Evolutionary conservation across 37 sponge, comb jelly and placozoan species (phyloP), one percentile per base, ranked within the genome.

Genomic region (Chondrilla cf. caribensis): DNA sequence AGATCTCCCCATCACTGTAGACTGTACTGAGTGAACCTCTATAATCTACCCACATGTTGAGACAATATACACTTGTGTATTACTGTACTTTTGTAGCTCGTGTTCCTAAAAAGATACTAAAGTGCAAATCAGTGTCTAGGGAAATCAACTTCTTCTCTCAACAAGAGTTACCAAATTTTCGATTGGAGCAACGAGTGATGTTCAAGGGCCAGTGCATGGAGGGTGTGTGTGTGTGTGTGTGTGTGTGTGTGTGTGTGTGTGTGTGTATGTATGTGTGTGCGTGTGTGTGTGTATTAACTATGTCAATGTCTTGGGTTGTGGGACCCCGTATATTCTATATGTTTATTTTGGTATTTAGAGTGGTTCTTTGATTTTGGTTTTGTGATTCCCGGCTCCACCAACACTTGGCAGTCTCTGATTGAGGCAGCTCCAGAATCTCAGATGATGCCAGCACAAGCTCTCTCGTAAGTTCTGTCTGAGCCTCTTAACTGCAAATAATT

Each of bases 311-410:
- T 66, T 66, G n/a, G n/a, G n/a, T n/a, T n/a, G n/a, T n/a, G n/a
- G n/a, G n/a, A n/a, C n/a, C n/a, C n/a, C 33, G 9, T 24, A 66
- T 66, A 11, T 66, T 18, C 19, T 31, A 54, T 54, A 17, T 54
- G 17, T 54, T 11, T 11, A 54, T 54, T 54, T 54, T 17, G 17
- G n/a, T n/a, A 28, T 82, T 18, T 67, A 97, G 97, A 97, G 37
- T 98, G 99, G 98, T 79, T 82, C 35, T 98, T 98, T 87, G 87
- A 91, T 0, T 98, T 98, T 87, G 99, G 99, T 11, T 98, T 95
- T 88, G 99, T 98, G 8, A 98, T 98, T 32, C 96, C 96, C 22
- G 86, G 87, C 62, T 98, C 99, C 29, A 98, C 99, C 66, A 98
- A 98, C 80, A 95, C 99, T 2, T 98, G 99, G 99, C 96, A 98